These are phyloP conservation scores for Laspeyria flexula DNA, from an alignment of 2,888 invertebrate species.

Conservation along the genomic window DNA sequence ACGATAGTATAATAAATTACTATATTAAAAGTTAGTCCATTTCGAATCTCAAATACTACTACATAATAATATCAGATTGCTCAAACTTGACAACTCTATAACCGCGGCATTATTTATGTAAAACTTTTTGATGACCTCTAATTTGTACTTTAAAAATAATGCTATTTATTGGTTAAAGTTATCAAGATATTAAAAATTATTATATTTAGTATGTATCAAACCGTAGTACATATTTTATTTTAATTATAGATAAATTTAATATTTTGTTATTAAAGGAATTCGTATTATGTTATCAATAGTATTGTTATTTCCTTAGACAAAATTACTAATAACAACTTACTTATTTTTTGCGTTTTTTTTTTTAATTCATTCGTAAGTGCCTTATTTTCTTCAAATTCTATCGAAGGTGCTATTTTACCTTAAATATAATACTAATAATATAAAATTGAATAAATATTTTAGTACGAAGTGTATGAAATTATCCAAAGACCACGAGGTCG, in stretches of 20 bases:
- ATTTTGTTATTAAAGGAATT: conserved; percentile 64
- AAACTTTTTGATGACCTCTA: not conserved
- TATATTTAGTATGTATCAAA: conserved; percentile 10
- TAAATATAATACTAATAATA: conserved; percentile 43
- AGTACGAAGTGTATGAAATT: conserved; percentile 49
- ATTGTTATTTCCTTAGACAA: conserved; percentile 73
- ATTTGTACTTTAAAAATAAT: conserved; percentile 14
- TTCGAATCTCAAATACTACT: not conserved
- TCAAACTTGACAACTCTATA: conserved; percentile 31
- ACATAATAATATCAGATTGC: conserved; percentile 15
- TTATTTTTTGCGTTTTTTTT: conserved; percentile 23
- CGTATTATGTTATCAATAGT: conserved; percentile 79
- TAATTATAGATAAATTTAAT: conserved; percentile 41
- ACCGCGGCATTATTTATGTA: not conserved
- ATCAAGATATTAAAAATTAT: conserved; percentile 18
- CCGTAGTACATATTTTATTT: conserved; percentile 25
- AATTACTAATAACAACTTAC: conserved; percentile 31
- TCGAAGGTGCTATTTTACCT: conserved; percentile 65
- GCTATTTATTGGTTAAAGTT: conserved; percentile 16
- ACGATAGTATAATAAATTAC: not conserved
- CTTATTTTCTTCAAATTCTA: conserved; percentile 50
- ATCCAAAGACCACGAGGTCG: conserved; percentile 77
- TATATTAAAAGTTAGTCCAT: not conserved
- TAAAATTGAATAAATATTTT: conserved; percentile 42
- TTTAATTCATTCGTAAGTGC: conserved; percentile 43